Evolutionary conservation across 1,140 invertebrate genomes (phyloP).

Genomic region (Drosophila obscura): DNA sequence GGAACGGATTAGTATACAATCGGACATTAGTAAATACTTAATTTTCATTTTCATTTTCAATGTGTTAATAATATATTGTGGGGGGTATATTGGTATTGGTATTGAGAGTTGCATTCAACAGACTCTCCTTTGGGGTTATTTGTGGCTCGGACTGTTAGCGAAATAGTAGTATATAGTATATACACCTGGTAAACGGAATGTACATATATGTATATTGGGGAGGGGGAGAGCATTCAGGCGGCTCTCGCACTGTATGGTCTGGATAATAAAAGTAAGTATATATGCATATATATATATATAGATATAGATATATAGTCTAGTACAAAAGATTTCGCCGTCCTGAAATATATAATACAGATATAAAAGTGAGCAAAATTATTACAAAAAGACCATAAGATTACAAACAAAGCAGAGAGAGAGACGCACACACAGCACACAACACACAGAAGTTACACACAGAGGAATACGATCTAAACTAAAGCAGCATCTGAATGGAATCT

Average conservation of each 20-base stretch:
- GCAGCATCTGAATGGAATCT: conserved; percentile 24
- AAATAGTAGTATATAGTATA: conserved; percentile 28
- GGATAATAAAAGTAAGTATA: conserved; percentile 52
- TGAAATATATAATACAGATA: conserved; percentile 85
- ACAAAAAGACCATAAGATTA: conserved; percentile 71
- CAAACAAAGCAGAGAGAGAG: conserved; percentile 33
- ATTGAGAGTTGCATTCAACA: conserved; percentile 28
- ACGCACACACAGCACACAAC: conserved; percentile 38
- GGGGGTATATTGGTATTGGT: conserved; percentile 14
- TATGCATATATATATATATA: conserved; percentile 32
- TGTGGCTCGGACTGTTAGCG: conserved; percentile 61
- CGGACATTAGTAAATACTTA: conserved; percentile 55
- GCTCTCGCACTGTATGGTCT: conserved; percentile 48
- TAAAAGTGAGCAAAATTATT: conserved; percentile 83
- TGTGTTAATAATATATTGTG: conserved; percentile 32
- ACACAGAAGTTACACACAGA: conserved; percentile 21
- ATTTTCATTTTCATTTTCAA: background rate
- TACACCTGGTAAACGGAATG: conserved; percentile 50
- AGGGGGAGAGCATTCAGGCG: conserved; percentile 17
- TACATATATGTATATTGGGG: conserved; percentile 29
- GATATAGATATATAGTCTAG: conserved; percentile 83
- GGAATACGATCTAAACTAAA: conserved; percentile 24
- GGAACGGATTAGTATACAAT: conserved; percentile 68
- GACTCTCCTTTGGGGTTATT: conserved; percentile 37
- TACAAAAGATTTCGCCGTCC: conserved; percentile 86